Evolutionary conservation across 2,888 invertebrate species (phyloP), one percentile per base, ranked within the genome.

Genomic region (Disparrhopalites patrizii): DNA sequence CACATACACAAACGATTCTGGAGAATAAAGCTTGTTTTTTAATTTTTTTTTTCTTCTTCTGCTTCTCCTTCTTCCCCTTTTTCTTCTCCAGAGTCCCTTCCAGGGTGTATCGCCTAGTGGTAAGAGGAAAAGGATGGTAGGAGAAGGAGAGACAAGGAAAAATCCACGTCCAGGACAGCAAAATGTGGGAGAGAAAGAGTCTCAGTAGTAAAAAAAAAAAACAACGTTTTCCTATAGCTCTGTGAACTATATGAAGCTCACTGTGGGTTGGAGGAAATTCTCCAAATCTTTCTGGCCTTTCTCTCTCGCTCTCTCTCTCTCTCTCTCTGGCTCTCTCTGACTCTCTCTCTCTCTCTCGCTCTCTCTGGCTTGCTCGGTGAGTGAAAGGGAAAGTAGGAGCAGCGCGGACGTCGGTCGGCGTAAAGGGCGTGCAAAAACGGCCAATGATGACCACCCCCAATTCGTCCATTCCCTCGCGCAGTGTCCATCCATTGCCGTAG

Each of bases 381-480:
- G 52, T 25, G 51, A 3, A 33, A 30, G 28, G 18, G 15, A 13
- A 43, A 52, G 52, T 36, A 54, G 40, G 51, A 38, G 63, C 61
- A 55, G 63, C 43, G 63, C 57, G 63, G 50, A 54, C 58, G 57
- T 61, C 62, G 65, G 52, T 64, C 61, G 64, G 64, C 63, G 61
- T n/a, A 65, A 61, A 69, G 69, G 69, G 69, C 69, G 69, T 65
- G 62, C 60, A 66, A 68, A 65, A 68, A 68, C 66, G 70, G 70
- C 70, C 70, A 70, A 70, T 70, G 65, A 62, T 66, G 68, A 69
- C 67, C 65, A 65, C 62, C 51, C n/a, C 62, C 62, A 58, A 51
- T 54, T 54, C 52, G 52, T 52, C 38, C 52, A 62, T 25, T 20
- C 40, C 36, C 52, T 62, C 52, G 62, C 61, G 61, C 61, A 61